Base-by-base conservation (phyloP, 2,888 invertebrate genomes). In the Bhutanitis thaidina region DNA sequence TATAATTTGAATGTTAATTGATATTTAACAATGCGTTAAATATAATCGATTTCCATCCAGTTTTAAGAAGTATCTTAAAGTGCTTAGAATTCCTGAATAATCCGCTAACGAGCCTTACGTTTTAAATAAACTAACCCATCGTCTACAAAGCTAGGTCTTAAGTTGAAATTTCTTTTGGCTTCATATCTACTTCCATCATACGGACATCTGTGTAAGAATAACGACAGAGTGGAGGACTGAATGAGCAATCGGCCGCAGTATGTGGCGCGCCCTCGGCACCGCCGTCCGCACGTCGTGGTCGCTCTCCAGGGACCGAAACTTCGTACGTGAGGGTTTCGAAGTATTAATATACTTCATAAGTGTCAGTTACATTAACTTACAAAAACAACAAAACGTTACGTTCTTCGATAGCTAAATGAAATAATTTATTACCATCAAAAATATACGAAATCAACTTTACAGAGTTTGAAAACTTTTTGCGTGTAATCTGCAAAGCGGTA, bases 131-230 rank as follows among this genome's bases (percentile, higher is more conserved):
- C 8, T 8, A 41, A n/a, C 25, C 36, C 30, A 44, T 29, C 25
- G 39, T 25, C 44, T 45, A 38, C 25, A 32, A 35, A 10, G 32
- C 25, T 43, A 38, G 20, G n/a, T 47, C 43, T 44, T 13, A 51
- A 52, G 56, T 45, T 40, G 16, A 10, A 45, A 36, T 46, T 44
- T 10, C 32, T 39, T 39, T 67, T 58, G 65, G 60, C 63, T 71
- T 70, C 65, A 72, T 77, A 77, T 75, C 74, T 69, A 69, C 59
- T 67, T 72, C 67, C 68, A 74, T 79, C 72, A 77, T 65, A 71
- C 64, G 70, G 75, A 74, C 85, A 86, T 84, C 83, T 87, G 85
- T 79, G 86, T 85, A 82, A 86, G 87, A 87, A 84, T 85, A 79
- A 86, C 81, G 80, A 67, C 74, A 63, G 76, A 74, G 74, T 56